Percentiles rank a stretch among this genome's conserved stretches.
Evolutionary conservation across 2,888 invertebrate genomes (phyloP).

Genomic region (Euzophera pinguis): DNA sequence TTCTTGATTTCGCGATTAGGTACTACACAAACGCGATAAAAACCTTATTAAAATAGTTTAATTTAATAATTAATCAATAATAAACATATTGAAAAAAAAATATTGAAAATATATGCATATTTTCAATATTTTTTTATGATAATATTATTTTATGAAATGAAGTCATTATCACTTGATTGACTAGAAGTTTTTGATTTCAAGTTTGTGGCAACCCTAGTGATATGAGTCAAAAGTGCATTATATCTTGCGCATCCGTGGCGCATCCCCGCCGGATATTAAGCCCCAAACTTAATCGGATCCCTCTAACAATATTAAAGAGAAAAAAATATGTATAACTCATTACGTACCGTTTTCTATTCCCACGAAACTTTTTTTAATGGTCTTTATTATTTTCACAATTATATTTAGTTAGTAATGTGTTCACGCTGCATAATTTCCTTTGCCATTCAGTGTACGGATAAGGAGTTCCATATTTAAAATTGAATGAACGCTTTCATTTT

Average conservation of each 20-base stretch:
- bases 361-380: slow-evolving; percentile 59
- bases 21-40: too few species aligned
- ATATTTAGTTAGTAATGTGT: slow-evolving; percentile 66
- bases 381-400: slow-evolving; percentile 62
- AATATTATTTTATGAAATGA: too few species aligned
- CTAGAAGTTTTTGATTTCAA: too few species aligned
- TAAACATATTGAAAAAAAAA: too few species aligned
- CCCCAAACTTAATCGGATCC: slow-evolving; percentile 71
- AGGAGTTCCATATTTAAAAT: slow-evolving; percentile 46
- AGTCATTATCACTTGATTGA: too few species aligned
- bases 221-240: slow-evolving; percentile 54
- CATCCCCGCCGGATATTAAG: slow-evolving; percentile 70
- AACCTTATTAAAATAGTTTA: too few species aligned
- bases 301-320: slow-evolving; percentile 61
- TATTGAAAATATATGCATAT: too few species aligned
- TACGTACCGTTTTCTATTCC: slow-evolving; percentile 62
- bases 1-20: too few species aligned
- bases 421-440: slow-evolving; percentile 73
- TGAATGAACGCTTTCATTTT: slow-evolving; percentile 46
- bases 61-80: too few species aligned
- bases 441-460: slow-evolving; percentile 35
- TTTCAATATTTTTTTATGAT: too few species aligned
- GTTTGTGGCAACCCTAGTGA: slow-evolving; percentile 39
- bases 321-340: slow-evolving; percentile 64
- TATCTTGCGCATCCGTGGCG: slow-evolving; percentile 67